Evolutionary conservation across 2,797 vertebrate species (phyloP).

Genomic region (Poecilia gillii): DNA sequence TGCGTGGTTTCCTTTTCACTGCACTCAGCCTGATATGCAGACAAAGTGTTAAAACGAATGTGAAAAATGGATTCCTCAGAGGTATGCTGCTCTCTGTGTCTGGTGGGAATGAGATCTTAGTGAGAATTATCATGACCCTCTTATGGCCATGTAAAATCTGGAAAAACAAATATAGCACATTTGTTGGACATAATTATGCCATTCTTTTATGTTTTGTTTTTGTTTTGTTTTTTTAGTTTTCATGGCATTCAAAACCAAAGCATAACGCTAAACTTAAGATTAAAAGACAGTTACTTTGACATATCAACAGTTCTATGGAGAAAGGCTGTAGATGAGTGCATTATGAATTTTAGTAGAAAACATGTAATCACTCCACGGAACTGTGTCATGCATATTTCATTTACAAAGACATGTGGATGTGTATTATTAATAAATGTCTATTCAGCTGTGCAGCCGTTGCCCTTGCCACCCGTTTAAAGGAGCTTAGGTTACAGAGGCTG

Average conservation of each 20-base stretch:
- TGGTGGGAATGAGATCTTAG: neutral
- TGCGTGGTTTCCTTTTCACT: neutral
- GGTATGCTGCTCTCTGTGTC: neutral
- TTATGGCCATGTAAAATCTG: neutral
- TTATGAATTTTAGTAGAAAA: conserved; percentile 23
- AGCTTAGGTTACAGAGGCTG: conserved; percentile 49
- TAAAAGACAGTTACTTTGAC: conserved; percentile 9
- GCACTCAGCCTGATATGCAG: neutral
- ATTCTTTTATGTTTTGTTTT: neutral
- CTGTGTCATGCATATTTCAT: conserved; percentile 69
- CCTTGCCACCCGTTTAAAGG: conserved; percentile 23
- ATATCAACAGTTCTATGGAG: conserved; percentile 4
- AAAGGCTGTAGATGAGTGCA: neutral
- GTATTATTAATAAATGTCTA: conserved; percentile 60
- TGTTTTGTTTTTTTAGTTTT: neutral
- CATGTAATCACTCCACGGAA: conserved; percentile 22
- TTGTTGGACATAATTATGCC: too few relatives aligned
- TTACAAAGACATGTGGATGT: conserved; percentile 42
- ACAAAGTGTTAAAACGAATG: neutral
- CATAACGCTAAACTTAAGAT: conserved; percentile 3
- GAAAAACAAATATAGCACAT: neutral
- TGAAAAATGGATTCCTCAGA: neutral
- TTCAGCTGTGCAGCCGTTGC: conserved; percentile 43
- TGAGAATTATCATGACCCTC: neutral
- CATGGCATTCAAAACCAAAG: conserved; percentile 21